Conservation (phyloP, 2,888 invertebrate species). For the Protophormia terraenovae region DNA sequence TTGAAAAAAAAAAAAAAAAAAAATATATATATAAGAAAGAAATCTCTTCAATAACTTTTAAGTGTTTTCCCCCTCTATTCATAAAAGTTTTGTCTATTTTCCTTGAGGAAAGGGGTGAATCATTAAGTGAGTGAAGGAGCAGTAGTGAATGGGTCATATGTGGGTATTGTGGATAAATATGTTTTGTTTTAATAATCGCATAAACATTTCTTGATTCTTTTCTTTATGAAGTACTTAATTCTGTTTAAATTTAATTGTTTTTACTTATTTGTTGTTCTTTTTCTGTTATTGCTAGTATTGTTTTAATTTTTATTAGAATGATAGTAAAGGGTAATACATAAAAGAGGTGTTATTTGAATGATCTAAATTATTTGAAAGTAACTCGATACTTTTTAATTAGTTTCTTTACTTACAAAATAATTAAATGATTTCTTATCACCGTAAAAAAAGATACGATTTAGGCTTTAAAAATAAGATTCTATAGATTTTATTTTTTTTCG, state of each 20-base stretch:
- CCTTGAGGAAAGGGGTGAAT: background rate
- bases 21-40: too few species aligned
- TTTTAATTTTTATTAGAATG: background rate
- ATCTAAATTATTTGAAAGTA: background rate
- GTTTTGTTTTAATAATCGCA: background rate
- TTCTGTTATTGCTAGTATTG: background rate
- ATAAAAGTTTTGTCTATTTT: background rate
- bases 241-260: conserved; percentile 8
- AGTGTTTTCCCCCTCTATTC: background rate
- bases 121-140: too few species aligned
- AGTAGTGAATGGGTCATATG: background rate
- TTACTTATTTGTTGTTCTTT: background rate
- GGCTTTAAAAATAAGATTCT: too few species aligned
- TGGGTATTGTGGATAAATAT: background rate
- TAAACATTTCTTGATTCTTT: conserved; percentile 19
- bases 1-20: background rate
- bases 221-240: conserved; percentile 40
- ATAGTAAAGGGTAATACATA: background rate
- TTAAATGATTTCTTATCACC: too few species aligned
- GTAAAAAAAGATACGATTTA: too few species aligned
- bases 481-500: too few species aligned
- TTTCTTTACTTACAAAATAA: too few species aligned
- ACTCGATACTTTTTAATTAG: too few species aligned
- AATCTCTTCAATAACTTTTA: background rate
- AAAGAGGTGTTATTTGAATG: background rate